Conservation (phyloP, 2,113 vertebrate genomes). For the Ctenomys sociabilis region DNA sequence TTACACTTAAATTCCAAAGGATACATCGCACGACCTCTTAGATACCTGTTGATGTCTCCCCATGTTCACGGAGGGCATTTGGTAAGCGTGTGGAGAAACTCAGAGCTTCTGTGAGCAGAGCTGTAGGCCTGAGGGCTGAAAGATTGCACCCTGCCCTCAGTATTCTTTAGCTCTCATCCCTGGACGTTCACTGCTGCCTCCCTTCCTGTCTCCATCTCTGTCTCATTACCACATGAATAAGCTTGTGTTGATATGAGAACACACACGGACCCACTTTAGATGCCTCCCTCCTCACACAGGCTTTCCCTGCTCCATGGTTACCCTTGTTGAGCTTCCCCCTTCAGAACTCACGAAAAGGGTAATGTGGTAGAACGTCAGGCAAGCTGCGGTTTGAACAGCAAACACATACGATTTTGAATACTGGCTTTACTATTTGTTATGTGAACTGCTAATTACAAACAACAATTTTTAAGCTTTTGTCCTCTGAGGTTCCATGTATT, state of each 20-base stretch:
- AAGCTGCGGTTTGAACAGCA: background rate
- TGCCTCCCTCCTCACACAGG: background rate
- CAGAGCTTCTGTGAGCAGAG: background rate
- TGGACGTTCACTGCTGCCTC: background rate
- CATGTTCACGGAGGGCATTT: background rate
- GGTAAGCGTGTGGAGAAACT: conserved; percentile 10
- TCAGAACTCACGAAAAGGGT: background rate
- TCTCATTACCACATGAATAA: too few species aligned
- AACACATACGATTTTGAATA: background rate
- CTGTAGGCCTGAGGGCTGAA: background rate
- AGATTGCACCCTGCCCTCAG: background rate
- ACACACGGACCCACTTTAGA: background rate
- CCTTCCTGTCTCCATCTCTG: background rate
- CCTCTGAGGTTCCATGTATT: background rate
- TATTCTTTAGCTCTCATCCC: background rate
- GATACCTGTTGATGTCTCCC: background rate
- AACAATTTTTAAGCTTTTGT: background rate
- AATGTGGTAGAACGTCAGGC: background rate
- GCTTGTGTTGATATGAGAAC: accelerated
- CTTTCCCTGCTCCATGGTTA: background rate
- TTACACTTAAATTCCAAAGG: background rate
- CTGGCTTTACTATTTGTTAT: background rate
- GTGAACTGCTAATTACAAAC: background rate
- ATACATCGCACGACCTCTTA: background rate
- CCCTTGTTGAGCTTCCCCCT: background rate